Base-by-base conservation (phyloP, 2,797 vertebrate species). In the Acanthurus leucopareius region DNA sequence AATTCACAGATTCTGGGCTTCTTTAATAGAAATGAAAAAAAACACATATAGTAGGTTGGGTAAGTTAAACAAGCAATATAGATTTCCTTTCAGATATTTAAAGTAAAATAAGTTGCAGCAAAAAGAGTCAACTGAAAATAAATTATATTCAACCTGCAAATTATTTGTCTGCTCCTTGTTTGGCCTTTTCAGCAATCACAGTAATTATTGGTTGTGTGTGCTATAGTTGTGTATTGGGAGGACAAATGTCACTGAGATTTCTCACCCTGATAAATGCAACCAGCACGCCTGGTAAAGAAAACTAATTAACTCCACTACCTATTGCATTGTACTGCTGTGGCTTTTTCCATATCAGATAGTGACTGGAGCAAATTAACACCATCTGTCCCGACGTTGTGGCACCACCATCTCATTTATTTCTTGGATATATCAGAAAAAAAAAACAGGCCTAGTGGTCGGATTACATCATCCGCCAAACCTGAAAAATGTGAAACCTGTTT, bases 191-290 rank as follows among this genome's bases (percentile, higher is more conserved):
- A 52, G 58, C 54, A 86, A 86, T 88, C 69, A 75, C 49, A 32
- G 80, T 89, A 87, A 89, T 93, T 89, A 91, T 82, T 75, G 79
- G 15, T 68, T 74, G 40, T 75, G 77, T 75, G 54, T 67, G 40
- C 60, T 68, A 77, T 73, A 35, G 75, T 66, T 86, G 79, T 79
- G 70, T 84, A 63, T 75, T 72, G 80, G 71, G 70, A 75, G 75
- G 80, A 91, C 83, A 90, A 87, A 91, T 92, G 87, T 84, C 80
- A 83, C 57, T 2, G 14, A 86, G 72, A 93, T 91, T 69, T 82
- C 69, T 76, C 32, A 10, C 56, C 20, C 53, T 86, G 89, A 91
- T 92, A 85, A 86, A 86, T 67, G 68, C 51, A 69, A 28, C 71
- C 77, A 47, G 64, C 61, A 25, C 69, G 62, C 42, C 66, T 8